A percentile compares a stretch with the other conserved stretches of the same genome.
Conservation (phyloP, 2,113 vertebrate genomes). For the Lota lota region DNA sequence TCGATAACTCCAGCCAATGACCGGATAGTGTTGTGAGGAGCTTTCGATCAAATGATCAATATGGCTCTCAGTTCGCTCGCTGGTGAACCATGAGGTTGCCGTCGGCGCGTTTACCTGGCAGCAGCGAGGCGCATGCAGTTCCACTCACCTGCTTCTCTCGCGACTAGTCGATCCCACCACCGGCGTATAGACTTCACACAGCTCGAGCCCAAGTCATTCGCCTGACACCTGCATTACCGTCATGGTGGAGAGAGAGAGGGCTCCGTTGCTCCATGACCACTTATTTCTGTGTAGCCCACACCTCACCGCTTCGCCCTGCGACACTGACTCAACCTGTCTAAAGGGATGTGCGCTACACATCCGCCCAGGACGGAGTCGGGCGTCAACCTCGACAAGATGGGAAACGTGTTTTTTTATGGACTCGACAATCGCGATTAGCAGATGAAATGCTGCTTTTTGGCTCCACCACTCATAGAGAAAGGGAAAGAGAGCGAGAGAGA, state of each 20-base stretch:
- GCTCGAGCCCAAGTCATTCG: constrained; percentile 40
- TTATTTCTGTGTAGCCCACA: no score
- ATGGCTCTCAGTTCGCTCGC: no score
- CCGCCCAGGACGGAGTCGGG: not conserved
- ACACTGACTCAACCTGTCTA: not conserved
- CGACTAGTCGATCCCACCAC: constrained; percentile 12
- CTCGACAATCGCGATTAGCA: constrained; percentile 4
- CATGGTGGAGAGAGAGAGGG: not conserved
- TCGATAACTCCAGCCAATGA: no score
- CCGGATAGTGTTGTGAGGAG: no score
- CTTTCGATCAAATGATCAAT: no score
- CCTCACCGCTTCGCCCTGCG: no score
- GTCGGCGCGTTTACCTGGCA: no score
- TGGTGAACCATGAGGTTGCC: no score
- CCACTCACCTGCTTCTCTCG: constrained; percentile 26
- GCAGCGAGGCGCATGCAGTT: not conserved
- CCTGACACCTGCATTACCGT: constrained; percentile 17
- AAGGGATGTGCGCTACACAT: not conserved
- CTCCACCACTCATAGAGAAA: constrained; percentile 1
- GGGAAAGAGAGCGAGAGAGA: constrained; percentile 4
- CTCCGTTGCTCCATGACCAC: constrained; percentile 41
- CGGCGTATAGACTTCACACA: constrained; percentile 34
- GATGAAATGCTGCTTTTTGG: constrained; percentile 37
- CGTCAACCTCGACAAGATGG: not conserved
- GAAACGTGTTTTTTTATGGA: constrained; percentile 23